These are phyloP conservation scores for Brevipalpus yothersi DNA, from an alignment of 1,140 invertebrate genomes.

Conservation along the genomic window DNA sequence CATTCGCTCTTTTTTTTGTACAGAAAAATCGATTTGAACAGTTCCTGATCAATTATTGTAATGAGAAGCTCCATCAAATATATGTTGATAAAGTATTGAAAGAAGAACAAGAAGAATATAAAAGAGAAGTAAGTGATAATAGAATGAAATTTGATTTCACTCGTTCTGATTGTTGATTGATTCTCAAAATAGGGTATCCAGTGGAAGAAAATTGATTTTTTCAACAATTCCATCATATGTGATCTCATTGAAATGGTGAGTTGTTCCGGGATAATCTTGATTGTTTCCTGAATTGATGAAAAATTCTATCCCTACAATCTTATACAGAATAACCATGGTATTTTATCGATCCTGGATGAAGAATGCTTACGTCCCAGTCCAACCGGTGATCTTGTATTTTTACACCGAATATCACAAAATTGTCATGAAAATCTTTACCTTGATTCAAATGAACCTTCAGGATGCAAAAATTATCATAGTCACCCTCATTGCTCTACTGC, in stretches of 20 bases:
- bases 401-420: constrained; percentile 49
- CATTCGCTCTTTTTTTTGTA: constrained; percentile 25
- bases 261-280: not conserved
- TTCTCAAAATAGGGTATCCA: constrained; percentile 28
- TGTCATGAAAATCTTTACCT: constrained; percentile 51
- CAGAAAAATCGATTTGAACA: constrained; percentile 46
- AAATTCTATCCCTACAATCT: not conserved
- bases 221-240: constrained; percentile 83
- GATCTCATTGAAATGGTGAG: constrained; percentile 59
- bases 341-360: constrained; percentile 34
- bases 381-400: constrained; percentile 52
- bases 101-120: constrained; percentile 74
- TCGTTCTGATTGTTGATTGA: not conserved
- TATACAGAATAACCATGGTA: constrained; percentile 46
- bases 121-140: constrained; percentile 36
- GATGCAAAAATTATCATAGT: constrained; percentile 21
- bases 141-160: not conserved
- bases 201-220: constrained; percentile 61
- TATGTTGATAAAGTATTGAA: constrained; percentile 71
- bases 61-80: constrained; percentile 70
- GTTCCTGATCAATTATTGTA: constrained; percentile 40
- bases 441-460: constrained; percentile 26
- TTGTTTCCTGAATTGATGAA: too few relatives aligned
- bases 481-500: not conserved
- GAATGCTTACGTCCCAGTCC: constrained; percentile 72